Conservation (phyloP, 2,113 vertebrate species). For the Cebus imitator region DNA sequence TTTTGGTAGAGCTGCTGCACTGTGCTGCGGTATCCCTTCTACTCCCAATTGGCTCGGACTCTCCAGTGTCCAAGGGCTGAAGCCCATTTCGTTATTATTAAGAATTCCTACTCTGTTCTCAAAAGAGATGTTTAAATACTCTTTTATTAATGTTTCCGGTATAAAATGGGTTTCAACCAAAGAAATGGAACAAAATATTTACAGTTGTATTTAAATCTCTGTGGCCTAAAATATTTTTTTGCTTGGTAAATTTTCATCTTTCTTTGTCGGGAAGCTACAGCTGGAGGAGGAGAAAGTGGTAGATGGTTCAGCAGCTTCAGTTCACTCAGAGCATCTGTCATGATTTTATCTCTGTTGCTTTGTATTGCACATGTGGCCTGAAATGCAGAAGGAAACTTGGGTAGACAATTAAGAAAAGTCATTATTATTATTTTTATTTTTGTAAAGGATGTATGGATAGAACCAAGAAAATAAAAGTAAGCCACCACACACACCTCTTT, state of each 20-base stretch:
- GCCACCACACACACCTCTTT: neutral
- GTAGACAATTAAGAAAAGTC: neutral
- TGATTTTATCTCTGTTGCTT: neutral
- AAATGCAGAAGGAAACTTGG: neutral
- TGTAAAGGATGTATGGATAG: neutral
- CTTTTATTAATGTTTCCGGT: neutral
- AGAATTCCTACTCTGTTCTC: neutral
- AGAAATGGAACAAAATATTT: constrained; percentile 5
- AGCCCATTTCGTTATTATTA: too few species aligned
- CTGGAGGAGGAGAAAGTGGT: neutral
- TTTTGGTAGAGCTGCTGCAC: too few species aligned
- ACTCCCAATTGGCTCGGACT: too few species aligned
- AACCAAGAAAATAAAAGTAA: neutral
- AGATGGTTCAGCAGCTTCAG: neutral
- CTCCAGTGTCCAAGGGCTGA: too few species aligned
- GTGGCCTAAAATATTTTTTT: neutral
- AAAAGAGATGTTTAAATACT: neutral
- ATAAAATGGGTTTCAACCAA: neutral
- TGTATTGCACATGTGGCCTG: neutral
- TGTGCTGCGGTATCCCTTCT: too few species aligned
- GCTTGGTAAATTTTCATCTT: constrained; percentile 3
- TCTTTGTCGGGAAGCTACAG: neutral
- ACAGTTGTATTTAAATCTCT: neutral
- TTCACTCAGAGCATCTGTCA: neutral
- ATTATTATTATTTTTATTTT: neutral